phyloP scores from a whole-genome alignment of 2,888 invertebrate genomes.

The Spodoptera exigua region DNA sequence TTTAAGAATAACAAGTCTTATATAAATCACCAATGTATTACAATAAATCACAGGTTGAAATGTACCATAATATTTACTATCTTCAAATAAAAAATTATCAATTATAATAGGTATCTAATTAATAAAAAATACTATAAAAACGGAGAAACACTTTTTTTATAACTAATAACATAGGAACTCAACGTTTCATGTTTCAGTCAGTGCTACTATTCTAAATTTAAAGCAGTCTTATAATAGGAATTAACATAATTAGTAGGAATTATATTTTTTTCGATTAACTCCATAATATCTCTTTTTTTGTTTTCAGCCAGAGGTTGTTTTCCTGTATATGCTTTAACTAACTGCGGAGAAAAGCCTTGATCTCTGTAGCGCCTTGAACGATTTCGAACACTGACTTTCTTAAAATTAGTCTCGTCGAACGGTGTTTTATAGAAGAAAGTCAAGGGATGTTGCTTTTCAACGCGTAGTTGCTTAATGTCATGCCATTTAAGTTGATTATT shows the following conservation, averaged over 20 bases:
- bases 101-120: too few species aligned
- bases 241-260: slow-evolving; percentile 15
- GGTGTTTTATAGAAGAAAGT: slow-evolving; percentile 26
- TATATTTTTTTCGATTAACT: slow-evolving; percentile 15
- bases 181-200: slow-evolving; percentile 11
- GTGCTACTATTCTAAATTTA: slow-evolving; percentile 26
- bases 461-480: slow-evolving; percentile 39
- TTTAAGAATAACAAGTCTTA: slow-evolving; percentile 19
- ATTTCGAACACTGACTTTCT: slow-evolving; percentile 25
- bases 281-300: slow-evolving; percentile 8
- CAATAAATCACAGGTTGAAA: slow-evolving; percentile 18
- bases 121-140: too few species aligned
- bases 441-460: slow-evolving; percentile 29
- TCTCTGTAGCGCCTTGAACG: slow-evolving; percentile 23
- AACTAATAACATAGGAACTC: slow-evolving; percentile 7
- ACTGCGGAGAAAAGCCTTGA: slow-evolving; percentile 23
- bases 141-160: not conserved
- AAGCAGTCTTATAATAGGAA: slow-evolving; percentile 23
- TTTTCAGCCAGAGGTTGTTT: slow-evolving; percentile 14
- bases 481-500: slow-evolving; percentile 48
- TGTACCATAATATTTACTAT: too few species aligned
- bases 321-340: slow-evolving; percentile 16
- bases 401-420: slow-evolving; percentile 19
- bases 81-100: too few species aligned
- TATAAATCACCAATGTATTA: slow-evolving; percentile 13